Evolutionary conservation across 2,113 vertebrate species (phyloP), one percentile per base, ranked within the genome.

Genomic region (Uria aalge): DNA sequence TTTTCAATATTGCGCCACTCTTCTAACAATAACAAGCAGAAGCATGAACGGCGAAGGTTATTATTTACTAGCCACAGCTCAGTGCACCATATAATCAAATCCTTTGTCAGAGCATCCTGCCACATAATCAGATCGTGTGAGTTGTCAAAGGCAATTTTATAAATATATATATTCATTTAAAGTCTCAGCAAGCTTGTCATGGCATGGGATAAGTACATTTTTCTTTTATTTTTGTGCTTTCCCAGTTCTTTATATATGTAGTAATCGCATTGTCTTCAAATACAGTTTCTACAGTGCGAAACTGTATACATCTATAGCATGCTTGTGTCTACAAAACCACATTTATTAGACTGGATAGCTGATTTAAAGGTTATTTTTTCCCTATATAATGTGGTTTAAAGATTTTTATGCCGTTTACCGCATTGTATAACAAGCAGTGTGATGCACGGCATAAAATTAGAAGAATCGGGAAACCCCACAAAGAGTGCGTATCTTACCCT

Each of bases 51-150:
- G 38, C 9, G 62, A 95, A 95, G 87, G 93, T 91, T 97, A 92
- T 97, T 98, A 97, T 98, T 98, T 97, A 96, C 95, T 69, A 95
- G 88, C 80, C 90, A 88, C 92, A 97, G 96, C 92, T 98, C 97
- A 98, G 43, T 93, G 85, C 82, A 91, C 96, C 91, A 93, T 96
- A 91, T 98, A 98, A 98, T 98, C 97, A 98, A 97, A 98, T 97
- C 91, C 94, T 98, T 98, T 96, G 85, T 98, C 92, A 97, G 84
- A 97, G 77, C 83, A 97, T 98, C 92, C 96, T 97, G 96, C 72
- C 97, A 97, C 96, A 96, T 97, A 98, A 98, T 98, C 97, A 97
- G 95, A 97, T 97, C 26, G 29, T 96, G 78, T 94, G 97, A 97
- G 95, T 97, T 98, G 97, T 97, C 96, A 97, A 95, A 97, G 83